Conservation (phyloP, 2,888 invertebrate species). For the Brachyopa scutellaris region DNA sequence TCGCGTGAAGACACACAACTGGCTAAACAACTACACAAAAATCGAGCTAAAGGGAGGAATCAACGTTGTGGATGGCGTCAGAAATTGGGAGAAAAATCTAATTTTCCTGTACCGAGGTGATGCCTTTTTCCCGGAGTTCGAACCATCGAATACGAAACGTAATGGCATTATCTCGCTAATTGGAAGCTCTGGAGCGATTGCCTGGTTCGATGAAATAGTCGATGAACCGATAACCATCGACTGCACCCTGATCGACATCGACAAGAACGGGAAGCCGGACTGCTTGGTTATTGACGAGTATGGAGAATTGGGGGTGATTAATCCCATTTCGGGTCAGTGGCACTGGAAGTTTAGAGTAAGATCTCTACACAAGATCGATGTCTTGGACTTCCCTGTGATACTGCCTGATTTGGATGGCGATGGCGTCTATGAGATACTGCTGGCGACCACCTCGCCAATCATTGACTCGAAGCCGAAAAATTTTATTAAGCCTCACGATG, state of each 20-base stretch:
- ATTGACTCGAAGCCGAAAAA: conserved; percentile 67
- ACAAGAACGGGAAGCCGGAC: conserved; percentile 87
- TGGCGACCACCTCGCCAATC: conserved; percentile 83
- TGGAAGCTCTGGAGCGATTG: conserved; percentile 87
- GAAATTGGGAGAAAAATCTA: conserved; percentile 86
- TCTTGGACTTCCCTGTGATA: conserved; percentile 87
- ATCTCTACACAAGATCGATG: conserved; percentile 82
- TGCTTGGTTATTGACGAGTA: conserved; percentile 89
- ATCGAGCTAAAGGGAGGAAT: conserved; percentile 88
- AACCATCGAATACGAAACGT: conserved; percentile 80
- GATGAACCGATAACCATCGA: conserved; percentile 88
- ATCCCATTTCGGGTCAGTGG: conserved; percentile 85
- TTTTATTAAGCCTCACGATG: conserved; percentile 60
- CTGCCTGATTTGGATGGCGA: conserved; percentile 89
- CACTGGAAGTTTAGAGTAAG: conserved; percentile 82
- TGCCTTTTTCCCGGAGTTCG: conserved; percentile 84
- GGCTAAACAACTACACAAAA: conserved; percentile 87
- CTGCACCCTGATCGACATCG: conserved; percentile 88
- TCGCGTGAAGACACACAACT: conserved; percentile 85
- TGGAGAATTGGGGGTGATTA: conserved; percentile 85
- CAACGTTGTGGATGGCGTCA: conserved; percentile 86
- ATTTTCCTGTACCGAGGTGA: conserved; percentile 89
- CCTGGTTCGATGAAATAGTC: conserved; percentile 88
- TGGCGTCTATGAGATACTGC: conserved; percentile 87
- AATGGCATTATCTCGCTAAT: conserved; percentile 88